Evolutionary conservation across 2,113 vertebrate species (phyloP).

Genomic region (Dipodomys spectabilis): DNA sequence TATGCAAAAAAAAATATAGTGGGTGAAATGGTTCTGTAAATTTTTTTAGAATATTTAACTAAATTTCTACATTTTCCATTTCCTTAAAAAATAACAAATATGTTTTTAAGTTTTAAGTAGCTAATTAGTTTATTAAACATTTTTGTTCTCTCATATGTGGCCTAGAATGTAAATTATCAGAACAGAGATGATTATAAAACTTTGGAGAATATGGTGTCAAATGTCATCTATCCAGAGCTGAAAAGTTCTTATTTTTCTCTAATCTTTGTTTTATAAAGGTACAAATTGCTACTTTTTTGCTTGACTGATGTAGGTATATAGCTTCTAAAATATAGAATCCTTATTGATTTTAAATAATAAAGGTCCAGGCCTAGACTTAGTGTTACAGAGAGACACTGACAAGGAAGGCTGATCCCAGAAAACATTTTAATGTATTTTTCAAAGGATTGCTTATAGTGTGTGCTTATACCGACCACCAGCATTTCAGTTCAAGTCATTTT

Average conservation of each 20-base stretch:
- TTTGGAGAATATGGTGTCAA: not conserved
- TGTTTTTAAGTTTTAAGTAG: constrained; percentile 6
- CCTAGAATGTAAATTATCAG: not conserved
- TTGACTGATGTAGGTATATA: not conserved
- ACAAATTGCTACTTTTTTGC: not conserved
- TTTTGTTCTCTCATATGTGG: not conserved
- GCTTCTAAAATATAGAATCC: not conserved
- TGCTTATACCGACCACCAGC: not conserved
- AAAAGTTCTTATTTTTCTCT: constrained; percentile 36
- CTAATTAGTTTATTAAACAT: not conserved
- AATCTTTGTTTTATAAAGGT: constrained; percentile 17
- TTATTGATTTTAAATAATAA: not conserved
- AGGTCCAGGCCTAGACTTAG: not conserved
- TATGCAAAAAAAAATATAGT: constrained; percentile 11
- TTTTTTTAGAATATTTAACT: not conserved
- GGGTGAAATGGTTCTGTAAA: not conserved
- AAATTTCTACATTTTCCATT: not conserved
- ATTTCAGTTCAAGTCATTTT: not conserved
- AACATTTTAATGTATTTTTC: not conserved
- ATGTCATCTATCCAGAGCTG: not conserved
- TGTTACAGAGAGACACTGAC: not conserved
- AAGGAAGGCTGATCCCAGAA: not conserved
- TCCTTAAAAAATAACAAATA: constrained; percentile 32
- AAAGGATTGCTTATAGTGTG: not conserved
- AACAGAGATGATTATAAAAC: not conserved